phyloP scores from a whole-genome alignment of 2,888 invertebrate species.

The Drosophila suboccidentalis region DNA sequence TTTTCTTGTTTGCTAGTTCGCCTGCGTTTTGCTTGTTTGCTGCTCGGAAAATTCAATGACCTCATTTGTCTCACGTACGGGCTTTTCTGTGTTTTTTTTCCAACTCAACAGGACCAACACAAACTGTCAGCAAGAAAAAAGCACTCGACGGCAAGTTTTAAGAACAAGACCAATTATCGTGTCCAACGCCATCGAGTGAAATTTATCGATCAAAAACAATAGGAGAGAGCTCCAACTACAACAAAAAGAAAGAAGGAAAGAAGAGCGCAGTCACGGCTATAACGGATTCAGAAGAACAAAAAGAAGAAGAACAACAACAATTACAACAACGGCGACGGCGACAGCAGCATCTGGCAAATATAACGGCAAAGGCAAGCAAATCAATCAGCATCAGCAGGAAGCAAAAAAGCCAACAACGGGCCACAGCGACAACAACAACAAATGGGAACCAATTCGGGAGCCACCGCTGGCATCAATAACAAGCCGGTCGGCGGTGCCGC shows the following conservation, averaged over 20 bases:
- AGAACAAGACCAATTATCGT: conserved; percentile 38
- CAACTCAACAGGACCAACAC: conserved; percentile 48
- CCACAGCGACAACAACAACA: conserved; percentile 70
- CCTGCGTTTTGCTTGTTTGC: conserved; percentile 25
- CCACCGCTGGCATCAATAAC: conserved; percentile 86
- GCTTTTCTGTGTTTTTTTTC: conserved; percentile 53
- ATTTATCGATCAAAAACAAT: conserved; percentile 36
- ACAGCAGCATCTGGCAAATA: conserved; percentile 36
- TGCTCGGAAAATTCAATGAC: conserved; percentile 76
- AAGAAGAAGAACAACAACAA: conserved; percentile 23
- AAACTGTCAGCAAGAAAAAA: conserved; percentile 42
- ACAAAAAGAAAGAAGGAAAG: conserved; percentile 7
- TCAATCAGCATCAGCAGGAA: conserved; percentile 25
- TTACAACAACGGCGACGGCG: conserved; percentile 27
- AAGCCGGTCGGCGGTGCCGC: conserved; percentile 83
- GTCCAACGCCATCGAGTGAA: conserved; percentile 54
- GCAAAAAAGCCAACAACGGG: conserved; percentile 44
- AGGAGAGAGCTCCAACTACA: conserved; percentile 6
- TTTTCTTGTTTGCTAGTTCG: conserved; percentile 37
- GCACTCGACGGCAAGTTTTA: conserved; percentile 54
- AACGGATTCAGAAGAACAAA: conserved; percentile 23
- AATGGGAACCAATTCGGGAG: conserved; percentile 87
- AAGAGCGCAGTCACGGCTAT: conserved; percentile 33
- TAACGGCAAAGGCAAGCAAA: conserved; percentile 33
- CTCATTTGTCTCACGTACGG: conserved; percentile 77